Evolutionary conservation across 2,797 vertebrate genomes (phyloP).

Genomic region (Sphenodon punctatus): DNA sequence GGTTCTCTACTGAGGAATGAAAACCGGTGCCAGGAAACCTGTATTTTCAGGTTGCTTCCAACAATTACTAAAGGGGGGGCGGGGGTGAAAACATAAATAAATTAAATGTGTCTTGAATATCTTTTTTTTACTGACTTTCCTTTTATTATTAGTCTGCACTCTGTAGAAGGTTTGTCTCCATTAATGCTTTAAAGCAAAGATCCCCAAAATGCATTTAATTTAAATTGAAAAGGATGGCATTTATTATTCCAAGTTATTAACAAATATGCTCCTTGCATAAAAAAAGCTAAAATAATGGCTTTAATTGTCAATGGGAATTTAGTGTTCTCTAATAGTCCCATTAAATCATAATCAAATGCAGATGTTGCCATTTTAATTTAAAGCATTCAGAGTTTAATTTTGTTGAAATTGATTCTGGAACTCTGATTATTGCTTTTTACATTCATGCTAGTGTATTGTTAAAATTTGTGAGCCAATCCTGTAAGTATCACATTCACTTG

Average conservation of each 20-base stretch:
- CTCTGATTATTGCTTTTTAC: not conserved
- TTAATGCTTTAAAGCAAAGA: not conserved
- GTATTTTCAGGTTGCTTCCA: not conserved
- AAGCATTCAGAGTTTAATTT: constrained; percentile 30
- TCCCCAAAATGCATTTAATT: not conserved
- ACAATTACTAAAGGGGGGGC: not conserved
- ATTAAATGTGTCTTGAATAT: not conserved
- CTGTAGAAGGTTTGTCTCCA: not conserved
- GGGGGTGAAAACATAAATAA: not conserved
- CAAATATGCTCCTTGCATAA: not conserved
- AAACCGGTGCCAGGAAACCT: not conserved
- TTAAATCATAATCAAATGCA: constrained; percentile 44
- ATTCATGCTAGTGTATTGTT: constrained; percentile 12
- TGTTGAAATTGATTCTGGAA: not conserved
- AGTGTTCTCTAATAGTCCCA: constrained; percentile 15
- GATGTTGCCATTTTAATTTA: constrained; percentile 39
- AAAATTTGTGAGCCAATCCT: constrained; percentile 4
- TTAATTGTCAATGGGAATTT: constrained; percentile 25
- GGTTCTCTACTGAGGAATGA: not conserved
- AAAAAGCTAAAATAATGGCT: constrained; percentile 14
- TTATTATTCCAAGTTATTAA: not conserved
- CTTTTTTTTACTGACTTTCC: not conserved
- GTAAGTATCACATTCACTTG: not conserved
- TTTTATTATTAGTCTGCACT: not conserved
- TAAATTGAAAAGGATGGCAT: not conserved